These are phyloP conservation scores for Megamerina dolium DNA, from an alignment of 2,888 invertebrate species.

Conservation along the genomic window DNA sequence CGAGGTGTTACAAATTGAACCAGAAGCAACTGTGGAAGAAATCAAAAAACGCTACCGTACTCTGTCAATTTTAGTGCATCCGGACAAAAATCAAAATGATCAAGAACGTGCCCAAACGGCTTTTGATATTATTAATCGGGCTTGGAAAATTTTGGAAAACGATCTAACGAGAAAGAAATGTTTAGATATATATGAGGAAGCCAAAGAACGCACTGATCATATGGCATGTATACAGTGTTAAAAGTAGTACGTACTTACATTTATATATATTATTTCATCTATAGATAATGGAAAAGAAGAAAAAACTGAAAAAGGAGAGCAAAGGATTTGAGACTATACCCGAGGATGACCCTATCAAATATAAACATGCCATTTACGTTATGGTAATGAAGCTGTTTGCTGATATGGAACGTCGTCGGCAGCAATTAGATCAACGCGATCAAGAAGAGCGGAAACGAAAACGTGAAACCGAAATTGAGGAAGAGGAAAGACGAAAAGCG, in stretches of 20 bases:
- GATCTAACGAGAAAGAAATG: conserved; percentile 91
- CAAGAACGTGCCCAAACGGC: conserved; percentile 88
- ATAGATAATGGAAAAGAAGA: conserved; percentile 86
- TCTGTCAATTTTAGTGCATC: conserved; percentile 96
- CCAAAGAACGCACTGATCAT: conserved; percentile 87
- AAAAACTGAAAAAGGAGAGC: conserved; percentile 89
- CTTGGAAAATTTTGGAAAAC: conserved; percentile 93
- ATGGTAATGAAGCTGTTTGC: conserved; percentile 97
- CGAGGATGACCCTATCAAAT: conserved; percentile 77
- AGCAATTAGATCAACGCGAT: conserved; percentile 81
- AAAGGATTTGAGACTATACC: conserved; percentile 70
- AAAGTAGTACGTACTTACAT: neutral
- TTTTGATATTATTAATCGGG: conserved; percentile 88
- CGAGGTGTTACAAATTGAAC: conserved; percentile 84
- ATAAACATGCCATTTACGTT: conserved; percentile 92
- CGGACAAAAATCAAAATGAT: conserved; percentile 97
- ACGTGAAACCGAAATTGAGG: conserved; percentile 87
- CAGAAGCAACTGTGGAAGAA: conserved; percentile 81
- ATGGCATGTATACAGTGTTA: conserved; percentile 57
- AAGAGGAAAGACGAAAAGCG: conserved; percentile 80
- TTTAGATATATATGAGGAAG: conserved; percentile 94
- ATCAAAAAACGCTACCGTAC: conserved; percentile 95
- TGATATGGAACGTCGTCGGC: conserved; percentile 88
- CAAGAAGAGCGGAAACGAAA: conserved; percentile 92
- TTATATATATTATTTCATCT: neutral